A percentile compares a stretch with the other conserved stretches of the same genome.
Conservation (phyloP, 2,113 vertebrate species). For the Peromyscus leucopus region DNA sequence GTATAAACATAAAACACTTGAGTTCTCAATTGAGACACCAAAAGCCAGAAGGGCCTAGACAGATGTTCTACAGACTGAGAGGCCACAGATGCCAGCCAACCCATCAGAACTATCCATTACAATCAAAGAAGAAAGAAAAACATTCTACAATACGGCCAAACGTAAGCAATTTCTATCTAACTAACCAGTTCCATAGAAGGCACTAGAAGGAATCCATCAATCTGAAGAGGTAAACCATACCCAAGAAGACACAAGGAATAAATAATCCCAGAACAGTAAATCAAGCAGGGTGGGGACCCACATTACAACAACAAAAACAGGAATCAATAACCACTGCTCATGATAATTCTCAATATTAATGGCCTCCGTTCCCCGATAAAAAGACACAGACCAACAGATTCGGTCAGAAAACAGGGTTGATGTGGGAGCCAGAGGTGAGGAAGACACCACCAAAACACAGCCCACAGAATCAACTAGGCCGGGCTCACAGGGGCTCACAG, state of each 20-base stretch:
- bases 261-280: neutral
- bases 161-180: neutral
- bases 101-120: neutral
- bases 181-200: neutral
- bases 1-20: neutral
- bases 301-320: neutral
- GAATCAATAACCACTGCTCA: neutral
- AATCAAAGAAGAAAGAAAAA: neutral
- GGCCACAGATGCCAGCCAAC: neutral
- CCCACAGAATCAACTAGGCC: neutral
- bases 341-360: neutral
- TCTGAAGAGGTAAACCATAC: neutral
- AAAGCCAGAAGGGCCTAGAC: neutral
- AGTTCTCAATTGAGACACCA: neutral
- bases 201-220: neutral
- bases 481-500: neutral
- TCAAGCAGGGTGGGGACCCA: neutral
- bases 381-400: neutral
- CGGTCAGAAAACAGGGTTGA: neutral
- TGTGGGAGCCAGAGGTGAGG: no score
- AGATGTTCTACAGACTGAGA: neutral
- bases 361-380: no score
- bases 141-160: neutral
- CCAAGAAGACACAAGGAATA: neutral
- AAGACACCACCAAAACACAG: neutral